A percentile compares a stretch with the other conserved stretches of the same genome.
These are phyloP conservation scores for Equus przewalskii DNA, from an alignment of 2,113 vertebrate species.

Conservation along the genomic window DNA sequence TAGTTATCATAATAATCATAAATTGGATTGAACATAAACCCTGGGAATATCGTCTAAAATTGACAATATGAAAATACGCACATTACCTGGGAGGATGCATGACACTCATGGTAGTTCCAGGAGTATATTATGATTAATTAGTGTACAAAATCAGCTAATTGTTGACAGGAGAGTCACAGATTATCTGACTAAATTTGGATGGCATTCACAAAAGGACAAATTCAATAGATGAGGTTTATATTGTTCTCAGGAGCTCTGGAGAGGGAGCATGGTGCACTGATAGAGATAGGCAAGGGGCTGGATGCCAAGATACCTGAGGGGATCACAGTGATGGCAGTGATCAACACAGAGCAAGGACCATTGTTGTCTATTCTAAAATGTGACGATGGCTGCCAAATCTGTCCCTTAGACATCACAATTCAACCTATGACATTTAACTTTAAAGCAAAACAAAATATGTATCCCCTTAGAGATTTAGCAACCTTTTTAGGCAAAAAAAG, in stretches of 20 bases:
- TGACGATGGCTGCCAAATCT: not conserved
- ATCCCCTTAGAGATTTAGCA: not conserved
- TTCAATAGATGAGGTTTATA: not conserved
- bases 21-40: not conserved
- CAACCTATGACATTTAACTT: not conserved
- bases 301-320: not conserved
- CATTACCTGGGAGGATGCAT: not conserved
- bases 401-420: not conserved
- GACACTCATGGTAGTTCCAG: not conserved
- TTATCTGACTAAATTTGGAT: not conserved
- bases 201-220: slow-evolving; percentile 38
- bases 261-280: not conserved
- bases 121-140: not conserved
- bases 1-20: not conserved
- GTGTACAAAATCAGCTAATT: slow-evolving; percentile 1
- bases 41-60: not conserved
- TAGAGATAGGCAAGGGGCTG: not conserved
- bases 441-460: not conserved
- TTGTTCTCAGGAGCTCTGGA: not conserved
- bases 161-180: not conserved
- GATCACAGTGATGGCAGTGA: not conserved
- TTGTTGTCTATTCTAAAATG: not conserved
- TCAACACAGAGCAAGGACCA: not conserved
- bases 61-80: not conserved
- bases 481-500: not conserved